Evolutionary conservation across 2,888 invertebrate species (phyloP), one percentile per base, ranked within the genome.

Genomic region (Anorthoa munda): DNA sequence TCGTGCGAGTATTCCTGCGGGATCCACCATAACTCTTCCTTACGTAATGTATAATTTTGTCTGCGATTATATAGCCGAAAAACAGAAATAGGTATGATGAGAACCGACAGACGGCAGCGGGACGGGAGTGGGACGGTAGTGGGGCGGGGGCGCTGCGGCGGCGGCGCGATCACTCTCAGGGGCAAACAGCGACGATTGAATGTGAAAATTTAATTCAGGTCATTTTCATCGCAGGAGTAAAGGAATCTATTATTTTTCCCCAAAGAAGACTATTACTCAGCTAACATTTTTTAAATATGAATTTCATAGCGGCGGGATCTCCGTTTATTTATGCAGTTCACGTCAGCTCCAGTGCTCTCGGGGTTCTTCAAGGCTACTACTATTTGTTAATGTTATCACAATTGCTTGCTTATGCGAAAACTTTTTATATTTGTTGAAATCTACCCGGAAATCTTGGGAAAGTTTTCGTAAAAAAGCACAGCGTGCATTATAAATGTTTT

Each of bases 161-260:
- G 88, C 87, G 88, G 92, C 84, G 89, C 92, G 93, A 94, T 94
- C 92, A 91, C 90, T 93, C 94, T 94, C 94, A 84, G 90, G 94
- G 93, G 94, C 90, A 94, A 93, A 94, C 93, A 93, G 92, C 91
- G 92, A 90, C 93, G 95, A 95, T 95, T 95, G 94, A 95, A 95
- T 95, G 93, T 95, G 93, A 95, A 95, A 95, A 94, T 94, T 95
- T 95, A 94, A 95, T 95, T 94, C 93, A 92, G 93, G 94, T 95
- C 92, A 94, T 94, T 95, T 95, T 93, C 93, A 93, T 92, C 91
- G 92, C 90, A 86, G 82, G 88, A 90, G 90, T 90, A 89, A 92
- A 91, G 90, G 90, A 93, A 93, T 93, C 93, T 93, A 93, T 94
- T 95, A 95, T 94, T 93, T 92, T 93, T 91, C 92, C 92, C 91